A percentile compares a stretch with the other conserved stretches of the same genome.
Evolutionary conservation across 2,797 vertebrate species (phyloP).

Genomic region (Catostomus latipinnis): DNA sequence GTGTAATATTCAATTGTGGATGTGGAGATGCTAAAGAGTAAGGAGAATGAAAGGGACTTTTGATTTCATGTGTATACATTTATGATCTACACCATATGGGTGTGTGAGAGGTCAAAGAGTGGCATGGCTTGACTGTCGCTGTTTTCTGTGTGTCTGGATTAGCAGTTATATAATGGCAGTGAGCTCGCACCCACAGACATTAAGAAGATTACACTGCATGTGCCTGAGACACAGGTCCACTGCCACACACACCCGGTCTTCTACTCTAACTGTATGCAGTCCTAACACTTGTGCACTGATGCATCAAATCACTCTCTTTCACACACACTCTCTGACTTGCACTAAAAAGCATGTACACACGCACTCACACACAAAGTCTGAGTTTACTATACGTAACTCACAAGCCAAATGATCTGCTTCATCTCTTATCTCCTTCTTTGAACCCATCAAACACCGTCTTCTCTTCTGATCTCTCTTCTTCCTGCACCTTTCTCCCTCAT

Average conservation of each 20-base stretch:
- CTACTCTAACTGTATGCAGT: slow-evolving; percentile 44
- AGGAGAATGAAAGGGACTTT: background rate
- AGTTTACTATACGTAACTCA: slow-evolving; percentile 33
- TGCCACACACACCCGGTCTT: slow-evolving; percentile 18
- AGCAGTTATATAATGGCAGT: slow-evolving; percentile 80
- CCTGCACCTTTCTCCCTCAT: background rate
- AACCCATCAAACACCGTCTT: slow-evolving; percentile 16
- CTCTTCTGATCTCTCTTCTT: slow-evolving; percentile 59
- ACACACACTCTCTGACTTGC: background rate
- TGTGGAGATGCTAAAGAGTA: background rate
- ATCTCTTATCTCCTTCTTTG: slow-evolving; percentile 37
- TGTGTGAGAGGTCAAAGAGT: slow-evolving; percentile 24
- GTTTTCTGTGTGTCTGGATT: slow-evolving; percentile 66
- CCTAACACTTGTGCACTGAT: slow-evolving; percentile 21
- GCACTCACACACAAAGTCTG: background rate
- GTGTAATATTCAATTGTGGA: background rate
- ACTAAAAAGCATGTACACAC: background rate
- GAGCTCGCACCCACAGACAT: slow-evolving; percentile 77
- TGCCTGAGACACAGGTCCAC: slow-evolving; percentile 76
- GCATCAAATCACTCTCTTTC: slow-evolving; percentile 22
- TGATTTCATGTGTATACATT: slow-evolving; percentile 3
- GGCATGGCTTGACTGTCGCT: slow-evolving; percentile 25
- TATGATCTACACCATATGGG: background rate
- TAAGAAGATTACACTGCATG: slow-evolving; percentile 82
- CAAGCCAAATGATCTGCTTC: slow-evolving; percentile 22